phyloP scores from a whole-genome alignment of 2,888 invertebrate species.

The Machimus atricapillus region DNA sequence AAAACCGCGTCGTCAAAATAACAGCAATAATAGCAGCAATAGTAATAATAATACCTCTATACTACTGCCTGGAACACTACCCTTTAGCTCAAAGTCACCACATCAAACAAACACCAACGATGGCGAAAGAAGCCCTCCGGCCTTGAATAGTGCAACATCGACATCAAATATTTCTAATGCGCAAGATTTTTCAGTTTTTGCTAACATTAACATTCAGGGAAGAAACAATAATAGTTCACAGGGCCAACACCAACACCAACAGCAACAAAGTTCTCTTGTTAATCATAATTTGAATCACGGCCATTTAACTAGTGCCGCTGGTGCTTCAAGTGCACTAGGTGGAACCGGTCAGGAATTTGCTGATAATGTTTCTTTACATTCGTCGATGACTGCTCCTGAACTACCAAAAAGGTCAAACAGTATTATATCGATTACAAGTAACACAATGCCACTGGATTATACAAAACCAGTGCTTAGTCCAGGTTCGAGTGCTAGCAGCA shows the following conservation, averaged over 20 bases:
- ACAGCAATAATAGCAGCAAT: slow-evolving; percentile 53
- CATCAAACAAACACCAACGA: slow-evolving; percentile 49
- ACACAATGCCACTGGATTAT: slow-evolving; percentile 20
- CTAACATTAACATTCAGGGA: slow-evolving; percentile 60
- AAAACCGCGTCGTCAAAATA: slow-evolving; percentile 70
- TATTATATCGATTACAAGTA: slow-evolving; percentile 48
- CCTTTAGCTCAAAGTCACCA: slow-evolving; percentile 50
- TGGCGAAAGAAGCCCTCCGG: slow-evolving; percentile 53
- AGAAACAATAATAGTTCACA: slow-evolving; percentile 49
- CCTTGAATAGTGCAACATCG: slow-evolving; percentile 12
- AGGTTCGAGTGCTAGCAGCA: neutral
- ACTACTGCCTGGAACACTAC: slow-evolving; percentile 50
- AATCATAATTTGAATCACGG: slow-evolving; percentile 13
- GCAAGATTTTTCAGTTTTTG: slow-evolving; percentile 58
- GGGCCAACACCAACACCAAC: slow-evolving; percentile 21
- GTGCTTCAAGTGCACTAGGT: neutral
- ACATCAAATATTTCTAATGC: slow-evolving; percentile 11
- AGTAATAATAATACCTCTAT: slow-evolving; percentile 42
- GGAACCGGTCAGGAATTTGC: neutral
- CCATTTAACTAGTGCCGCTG: neutral
- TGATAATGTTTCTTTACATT: slow-evolving; percentile 41
- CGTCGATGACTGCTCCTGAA: slow-evolving; percentile 46
- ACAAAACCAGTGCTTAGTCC: slow-evolving; percentile 48
- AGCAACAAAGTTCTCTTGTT: neutral
- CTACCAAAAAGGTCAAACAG: slow-evolving; percentile 51